Conservation (phyloP, 1,140 invertebrate species). For the Microplitis demolitor region DNA sequence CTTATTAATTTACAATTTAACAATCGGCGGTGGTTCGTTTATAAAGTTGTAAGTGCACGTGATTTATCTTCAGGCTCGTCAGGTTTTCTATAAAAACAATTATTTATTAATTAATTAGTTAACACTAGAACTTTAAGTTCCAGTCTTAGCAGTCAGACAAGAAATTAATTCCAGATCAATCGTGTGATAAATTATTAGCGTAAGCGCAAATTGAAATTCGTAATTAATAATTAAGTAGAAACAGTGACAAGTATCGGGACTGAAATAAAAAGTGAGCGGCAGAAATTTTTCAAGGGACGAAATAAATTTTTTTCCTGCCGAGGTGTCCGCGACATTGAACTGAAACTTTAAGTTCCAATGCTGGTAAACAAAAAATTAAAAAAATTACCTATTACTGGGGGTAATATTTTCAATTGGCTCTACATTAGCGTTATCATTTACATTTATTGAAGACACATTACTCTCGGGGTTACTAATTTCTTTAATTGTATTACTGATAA, state of each 20-base stretch:
- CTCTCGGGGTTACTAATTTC: background rate
- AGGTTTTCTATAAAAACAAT: constrained; percentile 5
- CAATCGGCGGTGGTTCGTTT: background rate
- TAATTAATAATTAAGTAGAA: too few relatives aligned
- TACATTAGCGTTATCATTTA: background rate
- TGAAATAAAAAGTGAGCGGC: too few relatives aligned
- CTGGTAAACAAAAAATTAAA: background rate
- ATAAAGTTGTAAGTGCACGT: constrained; percentile 19
- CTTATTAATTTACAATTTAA: constrained; percentile 18
- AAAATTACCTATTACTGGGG: background rate
- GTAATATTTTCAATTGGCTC: background rate
- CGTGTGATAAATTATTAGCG: too few relatives aligned
- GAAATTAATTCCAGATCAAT: too few relatives aligned
- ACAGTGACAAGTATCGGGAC: too few relatives aligned
- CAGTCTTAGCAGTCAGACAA: too few relatives aligned
- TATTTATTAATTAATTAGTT: background rate
- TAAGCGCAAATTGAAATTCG: too few relatives aligned
- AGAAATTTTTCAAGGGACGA: too few relatives aligned
- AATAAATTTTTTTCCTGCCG: too few relatives aligned
- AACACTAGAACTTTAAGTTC: too few relatives aligned
- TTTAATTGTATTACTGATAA: background rate
- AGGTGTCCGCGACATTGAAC: too few relatives aligned
- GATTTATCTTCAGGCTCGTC: constrained; percentile 7
- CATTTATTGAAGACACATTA: background rate
- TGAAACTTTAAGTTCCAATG: too few relatives aligned